A percentile compares a stretch with the other conserved stretches of the same genome.
These are phyloP conservation scores for Patella caerulea DNA, from an alignment of 2,888 invertebrate genomes.

Conservation along the genomic window DNA sequence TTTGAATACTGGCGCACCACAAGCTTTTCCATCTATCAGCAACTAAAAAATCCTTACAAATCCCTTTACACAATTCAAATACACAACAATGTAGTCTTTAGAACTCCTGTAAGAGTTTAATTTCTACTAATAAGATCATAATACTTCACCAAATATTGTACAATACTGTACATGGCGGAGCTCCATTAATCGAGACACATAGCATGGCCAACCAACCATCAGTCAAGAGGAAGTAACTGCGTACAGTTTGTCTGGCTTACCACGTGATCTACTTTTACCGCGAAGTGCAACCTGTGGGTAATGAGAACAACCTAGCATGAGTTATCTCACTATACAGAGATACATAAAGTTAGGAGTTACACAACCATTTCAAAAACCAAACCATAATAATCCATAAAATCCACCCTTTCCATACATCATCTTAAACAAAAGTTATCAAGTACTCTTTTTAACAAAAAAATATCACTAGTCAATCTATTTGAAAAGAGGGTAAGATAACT, in stretches of 20 bases:
- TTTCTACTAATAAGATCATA: no score
- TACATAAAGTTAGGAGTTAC: not conserved
- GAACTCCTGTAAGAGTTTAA: no score
- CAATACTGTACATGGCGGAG: no score
- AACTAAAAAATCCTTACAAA: constrained; percentile 5
- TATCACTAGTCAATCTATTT: no score
- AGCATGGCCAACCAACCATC: constrained; percentile 1
- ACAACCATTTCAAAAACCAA: no score
- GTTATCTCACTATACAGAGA: not conserved
- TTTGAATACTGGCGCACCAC: constrained; percentile 1
- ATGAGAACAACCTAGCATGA: not conserved
- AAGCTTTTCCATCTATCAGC: not conserved
- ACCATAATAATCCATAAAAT: no score
- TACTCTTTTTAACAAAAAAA: no score
- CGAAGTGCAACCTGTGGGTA: not conserved
- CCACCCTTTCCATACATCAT: no score
- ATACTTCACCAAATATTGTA: no score
- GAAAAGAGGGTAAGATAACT: no score
- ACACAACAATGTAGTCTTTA: no score
- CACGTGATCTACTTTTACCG: constrained; percentile 25
- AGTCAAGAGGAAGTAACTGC: constrained; percentile 28
- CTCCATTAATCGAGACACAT: not conserved
- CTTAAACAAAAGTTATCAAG: no score
- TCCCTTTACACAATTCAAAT: not conserved
- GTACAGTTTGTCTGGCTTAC: constrained; percentile 12